phyloP scores from a whole-genome alignment of 2,113 vertebrate genomes.

The Pachypanchax playfairii region DNA sequence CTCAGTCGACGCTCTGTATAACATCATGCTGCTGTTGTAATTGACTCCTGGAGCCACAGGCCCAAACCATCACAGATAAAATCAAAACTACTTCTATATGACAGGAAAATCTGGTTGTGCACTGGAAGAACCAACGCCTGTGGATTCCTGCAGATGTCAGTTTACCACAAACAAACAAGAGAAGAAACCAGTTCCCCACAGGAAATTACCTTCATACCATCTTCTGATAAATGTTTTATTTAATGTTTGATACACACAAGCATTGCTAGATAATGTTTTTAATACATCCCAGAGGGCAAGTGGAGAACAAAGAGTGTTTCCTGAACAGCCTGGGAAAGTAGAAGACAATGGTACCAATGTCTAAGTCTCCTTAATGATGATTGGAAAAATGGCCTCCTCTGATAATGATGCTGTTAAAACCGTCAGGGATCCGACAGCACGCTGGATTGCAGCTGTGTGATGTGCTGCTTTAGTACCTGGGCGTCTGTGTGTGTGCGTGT shows the following conservation, averaged over 20 bases:
- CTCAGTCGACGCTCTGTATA: constrained; percentile 27
- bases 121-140: neutral
- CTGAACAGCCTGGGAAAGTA: constrained; percentile 36
- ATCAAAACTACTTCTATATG: constrained; percentile 34
- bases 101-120: constrained; percentile 16
- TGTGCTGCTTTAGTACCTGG: constrained; percentile 17
- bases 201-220: constrained; percentile 64
- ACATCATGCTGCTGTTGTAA: constrained; percentile 28
- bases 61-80: constrained; percentile 37
- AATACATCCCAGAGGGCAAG: constrained; percentile 46
- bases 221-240: constrained; percentile 62
- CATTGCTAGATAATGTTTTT: constrained; percentile 57
- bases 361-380: constrained; percentile 18
- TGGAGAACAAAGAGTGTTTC: constrained; percentile 32
- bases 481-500: neutral
- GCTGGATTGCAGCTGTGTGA: constrained; percentile 18
- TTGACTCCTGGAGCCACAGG: constrained; percentile 36
- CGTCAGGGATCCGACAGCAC: constrained; percentile 10
- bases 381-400: constrained; percentile 30
- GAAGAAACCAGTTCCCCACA: constrained; percentile 62
- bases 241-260: constrained; percentile 67
- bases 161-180: constrained; percentile 29
- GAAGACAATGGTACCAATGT: constrained; percentile 26
- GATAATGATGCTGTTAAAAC: constrained; percentile 35
- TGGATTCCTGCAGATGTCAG: constrained; percentile 13